A percentile compares a stretch with the other conserved stretches of the same genome.
Conservation (phyloP, 2,888 invertebrate species). For the Pseudanteris insignis region DNA sequence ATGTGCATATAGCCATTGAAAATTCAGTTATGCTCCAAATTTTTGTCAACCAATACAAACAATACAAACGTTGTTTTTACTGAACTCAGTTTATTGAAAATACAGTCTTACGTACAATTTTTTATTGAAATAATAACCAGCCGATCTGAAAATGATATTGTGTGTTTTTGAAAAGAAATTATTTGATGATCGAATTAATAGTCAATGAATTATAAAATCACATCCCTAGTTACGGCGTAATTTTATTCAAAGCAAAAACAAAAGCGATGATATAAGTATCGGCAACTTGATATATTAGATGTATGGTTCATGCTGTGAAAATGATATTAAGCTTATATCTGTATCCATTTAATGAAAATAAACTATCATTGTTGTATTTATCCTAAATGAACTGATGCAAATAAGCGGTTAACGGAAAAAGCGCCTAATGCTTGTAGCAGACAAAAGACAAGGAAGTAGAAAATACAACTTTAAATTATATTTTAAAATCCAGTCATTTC, state of each 20-base stretch:
- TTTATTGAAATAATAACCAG: slow-evolving; percentile 8
- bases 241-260: too few relatives aligned
- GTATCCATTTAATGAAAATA: neutral
- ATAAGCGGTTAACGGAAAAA: slow-evolving; percentile 21
- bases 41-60: too few relatives aligned
- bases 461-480: slow-evolving; percentile 37
- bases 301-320: too few relatives aligned
- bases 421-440: slow-evolving; percentile 28
- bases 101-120: slow-evolving; percentile 25
- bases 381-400: slow-evolving; percentile 13
- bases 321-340: too few relatives aligned
- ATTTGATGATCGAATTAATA: too few relatives aligned
- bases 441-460: slow-evolving; percentile 41
- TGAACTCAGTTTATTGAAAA: slow-evolving; percentile 14
- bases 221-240: too few relatives aligned
- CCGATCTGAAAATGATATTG: neutral
- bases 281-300: too few relatives aligned
- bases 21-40: too few relatives aligned
- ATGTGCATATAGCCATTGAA: too few relatives aligned
- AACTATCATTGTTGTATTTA: neutral
- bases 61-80: neutral
- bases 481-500: slow-evolving; percentile 76
- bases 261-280: too few relatives aligned
- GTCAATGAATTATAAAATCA: too few relatives aligned
- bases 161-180: too few relatives aligned